Base-by-base conservation (phyloP, 53 echinoderm and acorn worm species). In the Astropecten irregularis region DNA sequence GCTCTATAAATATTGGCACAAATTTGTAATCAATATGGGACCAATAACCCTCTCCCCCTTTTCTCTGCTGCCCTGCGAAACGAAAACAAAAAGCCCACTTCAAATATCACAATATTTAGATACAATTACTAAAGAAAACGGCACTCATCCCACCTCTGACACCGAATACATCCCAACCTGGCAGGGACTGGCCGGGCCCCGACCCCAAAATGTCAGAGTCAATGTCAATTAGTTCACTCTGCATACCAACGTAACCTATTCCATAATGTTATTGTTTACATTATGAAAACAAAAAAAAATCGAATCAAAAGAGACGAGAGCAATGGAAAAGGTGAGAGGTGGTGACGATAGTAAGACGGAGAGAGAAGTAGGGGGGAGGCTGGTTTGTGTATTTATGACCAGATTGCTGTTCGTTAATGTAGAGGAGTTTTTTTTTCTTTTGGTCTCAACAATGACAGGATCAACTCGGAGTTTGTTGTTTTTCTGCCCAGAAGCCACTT, bases 401-500 rank as follows among this genome's bases (percentile, higher is more conserved):
- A 9, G 44, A 79, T 60, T 44, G 47, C 19, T 62, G 61, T 48
- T 62, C 48, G n/a, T n/a, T n/a, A n/a, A n/a, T n/a, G n/a, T n/a
- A n/a, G n/a, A n/a, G n/a, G n/a, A n/a, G n/a, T n/a, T 62, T 61
- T 56, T 61, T 47, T 42, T 62, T 30, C 37, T 4, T 79, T 42
- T 61, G 60, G 79, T 61, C 79, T 31, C 50, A 42, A 47, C 30
- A 61, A 79, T 79, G 47, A 79, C 19, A 33, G 61, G 60, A 79
- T 79, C 79, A 79, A 31, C 30, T 46, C 3, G 23, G 29, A 42
- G 62, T 62, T 44, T 79, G 79, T 79, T 79, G 40, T 79, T 62
- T 20, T 79, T 61, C 62, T 7, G 18, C 79, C 61, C 47, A 39
- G 79, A 46, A 30, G 62, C 79, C 79, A 79, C 79, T 79, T 79